Conservation (phyloP, 2,113 vertebrate genomes). For the Muntiacus reevesi region DNA sequence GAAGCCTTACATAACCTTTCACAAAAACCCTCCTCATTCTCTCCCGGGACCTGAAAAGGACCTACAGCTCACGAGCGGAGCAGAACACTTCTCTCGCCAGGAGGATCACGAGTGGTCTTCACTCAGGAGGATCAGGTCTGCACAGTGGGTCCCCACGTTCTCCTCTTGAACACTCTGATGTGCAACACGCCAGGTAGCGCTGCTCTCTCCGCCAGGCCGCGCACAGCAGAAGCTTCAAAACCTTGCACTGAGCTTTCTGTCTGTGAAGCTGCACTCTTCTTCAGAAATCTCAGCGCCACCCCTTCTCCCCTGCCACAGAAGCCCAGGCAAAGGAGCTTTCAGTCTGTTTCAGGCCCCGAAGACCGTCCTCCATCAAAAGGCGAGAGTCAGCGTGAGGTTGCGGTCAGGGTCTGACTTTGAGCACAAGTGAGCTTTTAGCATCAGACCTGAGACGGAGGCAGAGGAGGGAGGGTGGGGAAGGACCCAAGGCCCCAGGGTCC, state of each 20-base stretch:
- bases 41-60: conserved; percentile 37
- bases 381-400: not conserved
- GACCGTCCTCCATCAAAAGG: not conserved
- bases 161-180: not conserved
- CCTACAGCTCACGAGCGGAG: not conserved
- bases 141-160: not conserved
- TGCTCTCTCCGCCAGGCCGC: not conserved
- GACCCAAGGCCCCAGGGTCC: no score
- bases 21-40: conserved; percentile 58
- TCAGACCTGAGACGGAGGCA: not conserved
- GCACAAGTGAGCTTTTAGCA: rapidly evolving
- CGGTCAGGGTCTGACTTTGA: not conserved
- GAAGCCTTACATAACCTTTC: conserved; percentile 58
- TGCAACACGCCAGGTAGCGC: not conserved
- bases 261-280: not conserved
- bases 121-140: conserved; percentile 10
- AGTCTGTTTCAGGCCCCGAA: not conserved
- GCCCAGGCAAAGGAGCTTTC: not conserved
- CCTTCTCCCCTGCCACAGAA: not conserved
- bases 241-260: not conserved
- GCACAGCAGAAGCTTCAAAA: not conserved
- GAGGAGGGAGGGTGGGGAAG: not conserved
- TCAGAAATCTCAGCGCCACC: not conserved
- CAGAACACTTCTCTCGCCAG: conserved; percentile 8
- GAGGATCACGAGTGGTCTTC: conserved; percentile 42